Evolutionary conservation across 2,797 vertebrate genomes (phyloP), one percentile per base, ranked within the genome.

Genomic region (Anguilla marmorata): DNA sequence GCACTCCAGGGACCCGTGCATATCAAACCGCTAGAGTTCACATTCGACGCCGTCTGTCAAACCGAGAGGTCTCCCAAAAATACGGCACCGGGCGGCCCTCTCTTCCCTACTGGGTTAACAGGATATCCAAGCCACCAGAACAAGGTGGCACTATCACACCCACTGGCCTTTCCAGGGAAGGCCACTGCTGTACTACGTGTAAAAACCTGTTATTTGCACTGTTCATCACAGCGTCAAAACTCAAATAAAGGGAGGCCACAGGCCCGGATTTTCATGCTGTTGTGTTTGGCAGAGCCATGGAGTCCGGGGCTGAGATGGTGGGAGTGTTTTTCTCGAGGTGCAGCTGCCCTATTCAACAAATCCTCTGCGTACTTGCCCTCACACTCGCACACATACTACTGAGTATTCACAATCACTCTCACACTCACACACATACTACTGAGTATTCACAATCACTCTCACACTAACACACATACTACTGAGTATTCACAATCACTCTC

Each of bases 251-350:
- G 56, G 58, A 85, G 12, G 16, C 56, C 27, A 6, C 56, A 58
- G 30, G 8, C 60, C 2, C 19, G 24, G 19, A n/a, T 72, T 69
- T 48, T 86, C 30, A 19, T 21, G 54, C 6, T 85, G 58, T 69
- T 86, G 60, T 52, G 41, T 72, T 69, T 86, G 84, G 84, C 54
- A 30, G 54, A 12, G 52, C 19, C 27, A 37, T 69, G 60, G 85
- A 69, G 58, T 60, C 48, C 24, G 24, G 45, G 45, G 27, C 37
- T 37, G 14, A 80, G 41, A 48, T 80, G 41, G 85, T 72, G 85
- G 85, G 85, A 66, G 85, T 72, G 60, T 72, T 69, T n/a, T 86
- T 86, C 85, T 48, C 85, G 48, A 30, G 60, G 48, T 86, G 37
- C 60, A 72, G 85, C 60, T 72, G 63, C 41, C 37, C 45, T 50